Evolutionary conservation across 2,888 invertebrate species (phyloP).

Genomic region (Chrysolina oricalcia): DNA sequence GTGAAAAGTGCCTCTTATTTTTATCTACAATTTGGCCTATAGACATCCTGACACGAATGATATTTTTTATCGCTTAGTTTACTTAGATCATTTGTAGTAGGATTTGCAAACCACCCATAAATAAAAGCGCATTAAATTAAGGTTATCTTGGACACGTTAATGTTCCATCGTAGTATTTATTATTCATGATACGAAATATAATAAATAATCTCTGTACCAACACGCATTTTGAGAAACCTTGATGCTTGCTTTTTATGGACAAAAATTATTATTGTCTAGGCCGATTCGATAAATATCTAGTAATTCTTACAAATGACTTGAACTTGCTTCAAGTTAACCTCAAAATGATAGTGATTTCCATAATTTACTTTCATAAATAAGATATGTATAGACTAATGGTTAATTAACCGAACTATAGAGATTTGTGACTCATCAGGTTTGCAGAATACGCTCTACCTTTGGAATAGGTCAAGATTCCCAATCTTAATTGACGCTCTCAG

Average conservation of each 20-base stretch:
- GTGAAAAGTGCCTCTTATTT: too few relatives aligned
- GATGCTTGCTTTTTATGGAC: not conserved
- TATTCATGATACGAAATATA: not conserved
- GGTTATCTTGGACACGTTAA: not conserved
- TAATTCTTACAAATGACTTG: not conserved
- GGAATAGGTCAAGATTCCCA: too few relatives aligned
- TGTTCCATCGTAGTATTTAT: not conserved
- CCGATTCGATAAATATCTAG: not conserved
- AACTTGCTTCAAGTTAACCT: not conserved
- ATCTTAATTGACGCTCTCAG: too few relatives aligned
- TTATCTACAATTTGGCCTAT: too few relatives aligned
- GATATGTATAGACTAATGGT: not conserved
- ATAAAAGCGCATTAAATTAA: too few relatives aligned
- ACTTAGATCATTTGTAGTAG: too few relatives aligned
- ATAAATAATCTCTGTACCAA: not conserved
- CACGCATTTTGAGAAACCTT: not conserved
- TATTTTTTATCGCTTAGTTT: too few relatives aligned
- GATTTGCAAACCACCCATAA: too few relatives aligned
- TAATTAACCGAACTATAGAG: not conserved
- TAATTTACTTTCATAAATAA: not conserved
- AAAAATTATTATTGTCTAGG: conserved; percentile 3
- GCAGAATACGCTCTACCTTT: too few relatives aligned
- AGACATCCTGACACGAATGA: too few relatives aligned
- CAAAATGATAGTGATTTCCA: not conserved
- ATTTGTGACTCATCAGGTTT: too few relatives aligned